Evolutionary conservation across 2,888 invertebrate genomes (phyloP), one percentile per base, ranked within the genome.

Genomic region (Drosophila buzzatii): DNA sequence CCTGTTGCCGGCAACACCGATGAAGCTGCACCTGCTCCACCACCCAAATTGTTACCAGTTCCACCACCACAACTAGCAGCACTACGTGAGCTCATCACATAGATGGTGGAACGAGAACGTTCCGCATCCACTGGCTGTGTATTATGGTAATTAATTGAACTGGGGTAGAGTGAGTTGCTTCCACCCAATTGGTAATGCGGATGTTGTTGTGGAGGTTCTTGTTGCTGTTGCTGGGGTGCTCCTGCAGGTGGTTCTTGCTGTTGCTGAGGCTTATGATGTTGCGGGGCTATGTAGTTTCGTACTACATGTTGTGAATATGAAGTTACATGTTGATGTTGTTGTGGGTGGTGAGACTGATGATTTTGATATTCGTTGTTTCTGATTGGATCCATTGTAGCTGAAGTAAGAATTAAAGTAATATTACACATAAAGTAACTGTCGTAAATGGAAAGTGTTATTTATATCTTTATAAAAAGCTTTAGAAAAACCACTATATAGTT

Each of bases 291-390:
- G 20, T 73, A 65, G 16, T 66, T 72, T 16, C 66, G 65, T 14
- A 69, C 69, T 9, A 60, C 65, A 58, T 72, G 64, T 39, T 76
- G 79, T 31, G 70, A 57, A 41, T 72, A 67, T 44, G 62, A 51
- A 18, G 72, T 75, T 10, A 55, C 69, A 57, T 85, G 81, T 35
- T 78, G 72, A 33, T 72, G 57, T n/a, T 71, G 75, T 16, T 70
- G 64, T 57, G 78, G 76, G 27, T 77, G 68, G 31, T 68, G 69
- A 39, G 70, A 9, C 18, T 20, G 71, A 88, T 85, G 88, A 53
- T 85, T 81, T 70, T 87, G 81, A 85, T 87, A 87, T 76, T 91
- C 92, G 81, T 90, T 91, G 78, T 88, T 91, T 88, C 90, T 79
- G 69, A 90, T 87, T 53, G 90, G 85, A 75, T 91, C 91, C 91